phyloP scores from a whole-genome alignment of 2,797 vertebrate genomes.

The Prunella strophiata region DNA sequence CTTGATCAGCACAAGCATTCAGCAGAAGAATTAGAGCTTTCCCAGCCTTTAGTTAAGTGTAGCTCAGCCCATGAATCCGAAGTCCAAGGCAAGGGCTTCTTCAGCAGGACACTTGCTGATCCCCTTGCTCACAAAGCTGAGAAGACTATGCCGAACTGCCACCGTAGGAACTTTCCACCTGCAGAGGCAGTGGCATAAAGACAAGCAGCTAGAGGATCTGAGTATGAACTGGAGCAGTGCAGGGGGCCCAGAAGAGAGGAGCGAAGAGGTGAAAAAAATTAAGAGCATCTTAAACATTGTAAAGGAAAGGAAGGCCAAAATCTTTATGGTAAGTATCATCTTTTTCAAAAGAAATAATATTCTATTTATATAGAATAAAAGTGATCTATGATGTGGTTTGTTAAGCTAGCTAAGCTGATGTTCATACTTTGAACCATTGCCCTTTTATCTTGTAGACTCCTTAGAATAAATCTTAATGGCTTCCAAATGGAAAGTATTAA shows the following conservation, averaged over 20 bases:
- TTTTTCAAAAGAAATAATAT: not conserved
- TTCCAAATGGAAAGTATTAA: not conserved
- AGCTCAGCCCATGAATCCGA: conserved; percentile 82
- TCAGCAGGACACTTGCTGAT: conserved; percentile 84
- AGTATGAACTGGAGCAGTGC: conserved; percentile 74
- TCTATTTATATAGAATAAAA: not conserved
- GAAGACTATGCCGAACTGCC: conserved; percentile 75
- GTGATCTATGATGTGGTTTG: not conserved
- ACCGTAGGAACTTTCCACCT: conserved; percentile 81
- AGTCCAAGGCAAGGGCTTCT: conserved; percentile 79
- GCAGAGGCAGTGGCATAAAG: conserved; percentile 57
- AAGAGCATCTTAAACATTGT: conserved; percentile 97
- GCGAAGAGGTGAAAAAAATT: conserved; percentile 88
- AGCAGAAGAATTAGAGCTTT: conserved; percentile 76
- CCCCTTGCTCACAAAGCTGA: conserved; percentile 77
- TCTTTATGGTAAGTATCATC: conserved; percentile 84
- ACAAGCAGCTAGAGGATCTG: conserved; percentile 79
- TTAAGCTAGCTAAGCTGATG: not conserved
- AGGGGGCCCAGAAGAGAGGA: conserved; percentile 77
- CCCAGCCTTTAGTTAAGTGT: conserved; percentile 75
- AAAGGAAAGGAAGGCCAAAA: conserved; percentile 93
- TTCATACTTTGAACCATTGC: not conserved
- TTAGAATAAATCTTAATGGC: not conserved
- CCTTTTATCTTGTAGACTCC: not conserved
- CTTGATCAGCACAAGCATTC: conserved; percentile 83